These are phyloP conservation scores for Parus major DNA, from an alignment of 2,113 vertebrate genomes.

Conservation along the genomic window DNA sequence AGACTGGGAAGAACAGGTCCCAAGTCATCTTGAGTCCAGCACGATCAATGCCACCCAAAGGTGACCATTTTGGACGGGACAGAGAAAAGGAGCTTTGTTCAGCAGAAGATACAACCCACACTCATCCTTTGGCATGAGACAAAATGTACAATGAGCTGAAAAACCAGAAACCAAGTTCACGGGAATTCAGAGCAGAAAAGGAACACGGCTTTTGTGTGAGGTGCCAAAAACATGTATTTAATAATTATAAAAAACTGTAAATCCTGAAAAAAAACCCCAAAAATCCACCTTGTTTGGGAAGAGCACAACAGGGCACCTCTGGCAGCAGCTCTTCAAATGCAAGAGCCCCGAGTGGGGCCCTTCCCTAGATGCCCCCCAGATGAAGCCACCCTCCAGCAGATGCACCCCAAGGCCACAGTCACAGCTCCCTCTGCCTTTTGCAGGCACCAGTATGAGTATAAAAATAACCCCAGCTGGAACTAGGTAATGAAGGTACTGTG, in stretches of 20 bases:
- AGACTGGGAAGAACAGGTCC: neutral
- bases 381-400: neutral
- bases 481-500: neutral
- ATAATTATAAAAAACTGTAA: neutral
- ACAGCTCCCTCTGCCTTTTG: neutral
- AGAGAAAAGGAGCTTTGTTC: neutral
- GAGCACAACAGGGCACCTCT: rapidly evolving
- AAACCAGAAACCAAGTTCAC: neutral
- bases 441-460: neutral
- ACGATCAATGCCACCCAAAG: neutral
- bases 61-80: neutral
- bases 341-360: rapidly evolving
- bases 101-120: neutral
- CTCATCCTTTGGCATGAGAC: neutral
- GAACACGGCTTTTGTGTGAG: rapidly evolving
- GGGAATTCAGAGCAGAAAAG: neutral
- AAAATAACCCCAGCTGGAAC: neutral
- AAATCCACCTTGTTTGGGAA: neutral
- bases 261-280: neutral
- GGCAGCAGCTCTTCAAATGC: neutral
- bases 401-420: neutral
- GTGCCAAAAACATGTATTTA: neutral
- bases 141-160: neutral
- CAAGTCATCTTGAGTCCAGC: neutral
- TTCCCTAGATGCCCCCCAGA: neutral